Evolutionary conservation across 1,140 invertebrate species (phyloP).

Genomic region (Colletes latitarsis): DNA sequence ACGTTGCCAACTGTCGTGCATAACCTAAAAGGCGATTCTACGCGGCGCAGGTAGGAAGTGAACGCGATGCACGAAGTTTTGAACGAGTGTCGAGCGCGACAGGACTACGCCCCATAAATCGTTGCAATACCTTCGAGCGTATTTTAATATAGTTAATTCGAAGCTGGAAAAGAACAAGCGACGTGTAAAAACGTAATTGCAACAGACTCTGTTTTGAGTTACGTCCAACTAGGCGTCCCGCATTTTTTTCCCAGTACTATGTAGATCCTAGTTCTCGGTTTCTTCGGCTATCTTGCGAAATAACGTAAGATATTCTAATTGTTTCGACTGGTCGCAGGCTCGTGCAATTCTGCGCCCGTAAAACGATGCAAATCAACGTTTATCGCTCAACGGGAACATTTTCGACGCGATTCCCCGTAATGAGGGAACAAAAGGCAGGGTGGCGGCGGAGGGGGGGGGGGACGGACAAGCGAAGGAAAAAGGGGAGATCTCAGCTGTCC

Average conservation of each 20-base stretch:
- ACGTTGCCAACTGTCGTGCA: constrained; percentile 46
- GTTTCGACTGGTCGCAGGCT: no score
- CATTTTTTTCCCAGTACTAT: no score
- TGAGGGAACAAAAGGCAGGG: constrained; percentile 22
- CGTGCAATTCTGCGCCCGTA: no score
- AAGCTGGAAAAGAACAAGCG: no score
- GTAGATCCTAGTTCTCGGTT: no score
- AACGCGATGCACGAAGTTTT: constrained; percentile 11
- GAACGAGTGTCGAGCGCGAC: neutral
- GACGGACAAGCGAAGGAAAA: neutral
- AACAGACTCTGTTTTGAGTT: no score
- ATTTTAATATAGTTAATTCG: no score
- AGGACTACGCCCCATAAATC: constrained; percentile 7
- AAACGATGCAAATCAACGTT: constrained; percentile 3
- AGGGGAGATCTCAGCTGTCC: constrained; percentile 21
- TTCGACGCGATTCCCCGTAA: neutral
- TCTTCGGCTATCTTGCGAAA: no score
- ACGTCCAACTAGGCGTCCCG: no score
- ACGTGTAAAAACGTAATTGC: no score
- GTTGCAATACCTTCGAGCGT: neutral
- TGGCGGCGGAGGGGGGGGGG: neutral
- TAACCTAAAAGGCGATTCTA: constrained; percentile 32
- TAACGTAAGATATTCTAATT: no score
- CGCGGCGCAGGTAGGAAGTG: neutral
- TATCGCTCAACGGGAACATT: neutral